Evolutionary conservation across 1,140 invertebrate species (phyloP), one percentile per base, ranked within the genome.

Genomic region (Bombus consobrinus): DNA sequence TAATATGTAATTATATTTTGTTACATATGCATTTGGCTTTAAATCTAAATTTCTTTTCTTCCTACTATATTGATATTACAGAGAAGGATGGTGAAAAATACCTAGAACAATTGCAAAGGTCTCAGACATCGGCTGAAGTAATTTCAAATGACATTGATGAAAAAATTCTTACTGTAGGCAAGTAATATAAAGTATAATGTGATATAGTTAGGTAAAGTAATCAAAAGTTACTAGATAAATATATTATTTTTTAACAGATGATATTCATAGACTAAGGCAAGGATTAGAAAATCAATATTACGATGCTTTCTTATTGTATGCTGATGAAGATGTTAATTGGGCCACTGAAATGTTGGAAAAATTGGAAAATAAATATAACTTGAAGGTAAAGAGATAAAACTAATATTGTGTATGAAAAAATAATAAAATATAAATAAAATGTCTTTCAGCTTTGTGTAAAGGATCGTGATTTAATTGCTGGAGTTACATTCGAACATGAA

Each of bases 291-390:
- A 95, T 73, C 96, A 96, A 90, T 93, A 92, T 74, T 97, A 97
- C 89, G 96, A 97, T 95, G 97, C 97, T 10, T 97, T 97, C 92
- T 94, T 97, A 57, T 92, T 97, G n/a, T 97, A 96, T 92, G 96
- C 96, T n/a, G 96, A 97, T 84, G 96, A 97, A 82, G 97, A 97
- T 94, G 92, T 94, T 32, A 93, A 96, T 53, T 97, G 97, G 95
- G 97, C 96, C 3, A 95, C 93, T 3, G 93, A 96, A 90, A 94
- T 97, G 64, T 94, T 97, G 66, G 93, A 96, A n/a, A 96, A 94
- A 90, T 94, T 97, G 91, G 97, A 97, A 93, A 94, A 92, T 28
- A 93, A 96, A 73, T 96, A 96, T 91, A 95, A 96, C 78, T 94
- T 97, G 69, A 97, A 96, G 94, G 97, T 97, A 95, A 83, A 43